phyloP scores from a whole-genome alignment of 2,113 vertebrate genomes.

The Microcebus jonahi region DNA sequence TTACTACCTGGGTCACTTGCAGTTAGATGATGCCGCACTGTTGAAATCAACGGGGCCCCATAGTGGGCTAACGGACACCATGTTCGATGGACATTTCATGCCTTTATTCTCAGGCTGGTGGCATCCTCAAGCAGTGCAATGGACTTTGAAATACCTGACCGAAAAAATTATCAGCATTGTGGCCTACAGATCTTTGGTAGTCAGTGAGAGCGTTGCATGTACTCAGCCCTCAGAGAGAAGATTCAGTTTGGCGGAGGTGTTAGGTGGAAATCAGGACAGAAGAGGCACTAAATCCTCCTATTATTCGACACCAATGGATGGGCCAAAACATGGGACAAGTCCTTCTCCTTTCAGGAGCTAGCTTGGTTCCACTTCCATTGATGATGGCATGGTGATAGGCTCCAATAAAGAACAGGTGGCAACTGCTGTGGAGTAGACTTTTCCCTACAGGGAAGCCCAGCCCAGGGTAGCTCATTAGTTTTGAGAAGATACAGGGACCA shows the following conservation, averaged over 20 bases:
- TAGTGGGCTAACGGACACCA: background rate
- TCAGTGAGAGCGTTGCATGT: fast-evolving
- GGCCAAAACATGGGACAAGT: too few relatives aligned
- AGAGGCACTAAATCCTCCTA: background rate
- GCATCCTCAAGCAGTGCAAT: too few relatives aligned
- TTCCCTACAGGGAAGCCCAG: background rate
- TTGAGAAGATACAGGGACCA: background rate
- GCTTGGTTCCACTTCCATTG: background rate
- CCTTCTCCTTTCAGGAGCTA: background rate
- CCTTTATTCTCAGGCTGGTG: background rate
- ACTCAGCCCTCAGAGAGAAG: background rate
- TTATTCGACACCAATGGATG: background rate
- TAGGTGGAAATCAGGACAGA: background rate
- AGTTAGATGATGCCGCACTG: fast-evolving
- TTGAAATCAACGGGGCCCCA: too few relatives aligned
- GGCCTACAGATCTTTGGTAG: background rate
- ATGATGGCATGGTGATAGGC: background rate
- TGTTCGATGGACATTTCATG: fast-evolving
- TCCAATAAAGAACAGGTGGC: background rate
- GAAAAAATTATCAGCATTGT: background rate
- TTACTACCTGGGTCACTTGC: background rate
- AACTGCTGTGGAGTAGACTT: background rate
- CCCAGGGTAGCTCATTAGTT: background rate
- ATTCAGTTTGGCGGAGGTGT: background rate
- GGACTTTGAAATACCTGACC: background rate